Evolutionary conservation across 2,888 invertebrate genomes (phyloP).

Genomic region (Caenorhabditis afra): DNA sequence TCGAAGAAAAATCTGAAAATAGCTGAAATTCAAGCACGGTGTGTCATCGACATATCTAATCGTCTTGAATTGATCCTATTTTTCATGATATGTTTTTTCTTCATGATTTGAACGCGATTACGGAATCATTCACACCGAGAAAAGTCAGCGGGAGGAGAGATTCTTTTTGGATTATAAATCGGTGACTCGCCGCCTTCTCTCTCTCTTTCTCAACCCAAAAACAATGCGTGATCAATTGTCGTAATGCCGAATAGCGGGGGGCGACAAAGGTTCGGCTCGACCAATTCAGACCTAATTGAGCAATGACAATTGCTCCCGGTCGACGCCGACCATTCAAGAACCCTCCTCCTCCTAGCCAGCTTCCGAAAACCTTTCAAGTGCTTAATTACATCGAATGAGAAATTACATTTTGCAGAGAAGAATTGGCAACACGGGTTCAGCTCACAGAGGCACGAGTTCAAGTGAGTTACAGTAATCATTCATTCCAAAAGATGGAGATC

Average conservation of each 20-base stretch:
- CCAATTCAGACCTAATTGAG: constrained; percentile 64
- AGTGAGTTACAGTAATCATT: constrained; percentile 61
- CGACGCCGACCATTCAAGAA: constrained; percentile 35
- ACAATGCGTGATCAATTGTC: constrained; percentile 55
- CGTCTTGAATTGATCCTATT: no score
- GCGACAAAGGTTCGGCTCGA: constrained; percentile 46
- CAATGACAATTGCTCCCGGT: constrained; percentile 57
- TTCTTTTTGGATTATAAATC: no score
- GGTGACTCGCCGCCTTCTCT: constrained; percentile 24
- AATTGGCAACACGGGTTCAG: constrained; percentile 79
- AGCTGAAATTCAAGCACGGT: not conserved
- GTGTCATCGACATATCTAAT: no score
- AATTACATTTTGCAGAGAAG: constrained; percentile 80
- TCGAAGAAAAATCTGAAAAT: constrained; percentile 4
- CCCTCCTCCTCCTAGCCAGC: constrained; percentile 13
- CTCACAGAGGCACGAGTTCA: constrained; percentile 81
- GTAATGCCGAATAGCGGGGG: constrained; percentile 53
- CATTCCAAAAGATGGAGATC: constrained; percentile 9
- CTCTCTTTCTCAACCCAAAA: constrained; percentile 22
- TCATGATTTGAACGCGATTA: no score
- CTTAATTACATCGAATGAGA: constrained; percentile 48
- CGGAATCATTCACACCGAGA: no score
- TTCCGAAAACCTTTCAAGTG: constrained; percentile 50
- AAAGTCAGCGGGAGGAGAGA: no score
- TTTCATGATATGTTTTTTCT: no score